Evolutionary conservation across 2,113 vertebrate genomes (phyloP).

Genomic region (Aldabrachelys gigantea): DNA sequence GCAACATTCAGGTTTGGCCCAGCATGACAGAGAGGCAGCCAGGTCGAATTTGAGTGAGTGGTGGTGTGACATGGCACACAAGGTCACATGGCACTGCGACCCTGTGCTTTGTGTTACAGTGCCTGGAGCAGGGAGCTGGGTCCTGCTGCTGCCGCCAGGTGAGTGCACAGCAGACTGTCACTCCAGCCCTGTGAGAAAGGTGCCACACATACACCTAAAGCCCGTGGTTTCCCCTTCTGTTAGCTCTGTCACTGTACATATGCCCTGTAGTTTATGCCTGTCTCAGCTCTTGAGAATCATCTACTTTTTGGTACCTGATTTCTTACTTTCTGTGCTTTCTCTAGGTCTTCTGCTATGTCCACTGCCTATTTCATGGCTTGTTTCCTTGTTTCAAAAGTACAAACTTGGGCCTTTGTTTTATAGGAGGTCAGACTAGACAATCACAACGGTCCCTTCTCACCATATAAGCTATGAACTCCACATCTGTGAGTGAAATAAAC

Average conservation of each 20-base stretch:
- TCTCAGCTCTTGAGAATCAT: background rate
- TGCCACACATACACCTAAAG: background rate
- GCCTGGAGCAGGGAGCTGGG: no score
- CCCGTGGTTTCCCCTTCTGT: background rate
- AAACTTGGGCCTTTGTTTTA: background rate
- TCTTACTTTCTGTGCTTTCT: background rate
- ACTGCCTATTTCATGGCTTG: background rate
- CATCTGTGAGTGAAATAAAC: background rate
- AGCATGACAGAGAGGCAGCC: background rate
- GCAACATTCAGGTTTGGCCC: background rate
- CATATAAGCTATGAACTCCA: background rate
- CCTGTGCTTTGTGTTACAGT: no score
- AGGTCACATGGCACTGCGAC: no score
- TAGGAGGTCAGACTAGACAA: background rate
- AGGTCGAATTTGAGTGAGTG: background rate
- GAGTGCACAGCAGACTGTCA: no score
- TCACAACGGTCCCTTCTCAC: background rate
- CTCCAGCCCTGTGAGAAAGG: background rate
- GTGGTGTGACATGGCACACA: no score
- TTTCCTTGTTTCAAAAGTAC: no score
- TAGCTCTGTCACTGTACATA: background rate
- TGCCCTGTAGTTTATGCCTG: background rate
- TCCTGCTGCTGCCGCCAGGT: no score
- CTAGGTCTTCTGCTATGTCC: background rate
- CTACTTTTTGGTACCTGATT: background rate